These are phyloP conservation scores for Ceyx melanurus DNA, from an alignment of 2,113 vertebrate species.

Conservation along the genomic window DNA sequence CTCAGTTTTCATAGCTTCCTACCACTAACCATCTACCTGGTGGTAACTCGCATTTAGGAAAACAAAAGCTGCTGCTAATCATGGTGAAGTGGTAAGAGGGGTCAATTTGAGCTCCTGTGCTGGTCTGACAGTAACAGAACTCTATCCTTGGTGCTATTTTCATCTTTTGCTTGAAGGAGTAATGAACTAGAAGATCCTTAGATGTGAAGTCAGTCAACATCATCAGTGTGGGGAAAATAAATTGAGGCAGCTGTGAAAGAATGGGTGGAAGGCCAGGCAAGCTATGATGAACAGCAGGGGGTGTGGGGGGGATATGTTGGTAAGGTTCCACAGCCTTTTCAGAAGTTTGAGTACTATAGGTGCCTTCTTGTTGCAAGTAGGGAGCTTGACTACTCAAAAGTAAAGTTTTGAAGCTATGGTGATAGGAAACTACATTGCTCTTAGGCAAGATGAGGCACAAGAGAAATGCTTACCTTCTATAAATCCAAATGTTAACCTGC, in stretches of 20 bases:
- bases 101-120: not conserved
- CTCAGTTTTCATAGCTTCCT: not conserved
- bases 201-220: not conserved
- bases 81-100: not conserved
- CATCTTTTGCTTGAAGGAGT: not conserved
- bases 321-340: not conserved
- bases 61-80: not conserved
- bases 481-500: not conserved
- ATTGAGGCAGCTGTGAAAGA: not conserved
- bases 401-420: not conserved
- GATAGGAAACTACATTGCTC: not conserved
- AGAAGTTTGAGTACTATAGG: not conserved
- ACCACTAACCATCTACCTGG: not conserved
- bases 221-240: not conserved
- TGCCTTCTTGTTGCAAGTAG: not conserved
- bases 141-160: not conserved
- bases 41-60: not conserved
- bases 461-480: not conserved
- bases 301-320: fast-evolving
- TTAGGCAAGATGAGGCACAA: too few species aligned
- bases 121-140: not conserved
- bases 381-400: not conserved
- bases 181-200: not conserved
- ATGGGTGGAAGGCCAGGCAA: not conserved
- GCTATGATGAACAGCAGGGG: not conserved